Conservation (phyloP, 1,140 invertebrate genomes). For the Nylanderia fulva region DNA sequence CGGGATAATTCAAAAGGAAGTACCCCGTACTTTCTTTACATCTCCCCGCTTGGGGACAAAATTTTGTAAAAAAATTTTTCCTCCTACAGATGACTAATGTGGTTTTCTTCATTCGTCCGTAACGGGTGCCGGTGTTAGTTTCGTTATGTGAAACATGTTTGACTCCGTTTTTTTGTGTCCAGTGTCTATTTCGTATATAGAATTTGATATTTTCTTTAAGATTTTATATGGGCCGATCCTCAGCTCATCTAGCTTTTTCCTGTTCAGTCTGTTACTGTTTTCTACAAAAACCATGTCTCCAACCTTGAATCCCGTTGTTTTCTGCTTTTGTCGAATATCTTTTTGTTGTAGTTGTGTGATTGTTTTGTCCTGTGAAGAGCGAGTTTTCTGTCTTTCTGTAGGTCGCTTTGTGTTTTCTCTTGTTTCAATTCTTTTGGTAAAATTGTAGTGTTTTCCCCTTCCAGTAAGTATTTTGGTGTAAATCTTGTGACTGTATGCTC, state of each 20-base stretch:
- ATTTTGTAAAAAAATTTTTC: neutral
- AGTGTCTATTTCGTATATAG: too few relatives aligned
- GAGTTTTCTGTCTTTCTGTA: conserved; percentile 17
- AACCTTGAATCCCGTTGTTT: neutral
- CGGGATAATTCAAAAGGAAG: too few relatives aligned
- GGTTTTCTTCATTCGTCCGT: too few relatives aligned
- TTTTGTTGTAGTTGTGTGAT: conserved; percentile 22
- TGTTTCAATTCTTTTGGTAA: conserved; percentile 37
- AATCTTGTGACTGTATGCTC: conserved; percentile 34
- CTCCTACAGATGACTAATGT: neutral
- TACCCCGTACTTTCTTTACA: too few relatives aligned
- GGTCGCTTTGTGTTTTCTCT: neutral
- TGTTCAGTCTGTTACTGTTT: too few relatives aligned
- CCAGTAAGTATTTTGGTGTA: conserved; percentile 10
- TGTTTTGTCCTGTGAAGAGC: conserved; percentile 9
- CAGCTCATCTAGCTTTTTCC: too few relatives aligned
- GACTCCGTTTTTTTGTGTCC: conserved; percentile 19
- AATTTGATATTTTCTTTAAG: too few relatives aligned
- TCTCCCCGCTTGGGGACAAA: neutral
- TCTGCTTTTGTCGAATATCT: conserved; percentile 11
- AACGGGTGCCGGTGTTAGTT: neutral
- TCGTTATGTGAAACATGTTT: conserved; percentile 15
- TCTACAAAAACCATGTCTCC: neutral
- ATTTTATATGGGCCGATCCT: too few relatives aligned
- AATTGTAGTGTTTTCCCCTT: neutral